Evolutionary conservation across 2,113 vertebrate genomes (phyloP).

Genomic region (Lepisosteus oculatus): DNA sequence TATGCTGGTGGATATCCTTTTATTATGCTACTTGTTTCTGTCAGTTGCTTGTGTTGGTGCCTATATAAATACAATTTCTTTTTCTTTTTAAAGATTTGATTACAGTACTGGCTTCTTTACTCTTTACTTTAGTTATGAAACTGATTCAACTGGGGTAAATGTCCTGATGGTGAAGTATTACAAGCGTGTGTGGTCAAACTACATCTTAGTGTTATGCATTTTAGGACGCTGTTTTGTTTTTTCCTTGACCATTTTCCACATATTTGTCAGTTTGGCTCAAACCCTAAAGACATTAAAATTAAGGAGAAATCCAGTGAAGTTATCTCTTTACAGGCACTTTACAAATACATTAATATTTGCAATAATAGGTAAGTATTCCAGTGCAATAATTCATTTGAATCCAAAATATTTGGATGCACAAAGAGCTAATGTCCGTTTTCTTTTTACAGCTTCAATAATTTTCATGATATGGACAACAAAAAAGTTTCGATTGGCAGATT

Average conservation of each 20-base stretch:
- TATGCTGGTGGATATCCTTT: conserved; percentile 95
- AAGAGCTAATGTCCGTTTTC: conserved; percentile 28
- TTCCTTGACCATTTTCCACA: conserved; percentile 68
- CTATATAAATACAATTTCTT: no score
- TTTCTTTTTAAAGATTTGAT: no score
- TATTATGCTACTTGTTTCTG: neutral
- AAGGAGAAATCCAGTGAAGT: conserved; percentile 80
- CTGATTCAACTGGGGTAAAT: neutral
- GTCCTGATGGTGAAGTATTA: neutral
- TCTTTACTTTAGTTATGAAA: neutral
- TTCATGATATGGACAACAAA: conserved; percentile 82
- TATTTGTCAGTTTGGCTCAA: conserved; percentile 86
- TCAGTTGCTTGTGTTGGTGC: no score
- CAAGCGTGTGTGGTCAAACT: neutral
- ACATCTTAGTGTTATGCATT: neutral
- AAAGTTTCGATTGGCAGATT: conserved; percentile 74
- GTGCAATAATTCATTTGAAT: no score
- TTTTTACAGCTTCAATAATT: conserved; percentile 73
- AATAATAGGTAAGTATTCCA: conserved; percentile 70
- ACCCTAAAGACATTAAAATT: conserved; percentile 85
- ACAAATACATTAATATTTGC: conserved; percentile 84
- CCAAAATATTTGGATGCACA: conserved; percentile 4
- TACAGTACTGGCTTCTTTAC: neutral
- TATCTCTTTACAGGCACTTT: conserved; percentile 85
- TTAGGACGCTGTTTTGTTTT: conserved; percentile 6